Percentiles rank a stretch among this genome's conserved stretches.
Evolutionary conservation across 2,113 vertebrate species (phyloP).

Genomic region (Ailuropoda melanoleuca): DNA sequence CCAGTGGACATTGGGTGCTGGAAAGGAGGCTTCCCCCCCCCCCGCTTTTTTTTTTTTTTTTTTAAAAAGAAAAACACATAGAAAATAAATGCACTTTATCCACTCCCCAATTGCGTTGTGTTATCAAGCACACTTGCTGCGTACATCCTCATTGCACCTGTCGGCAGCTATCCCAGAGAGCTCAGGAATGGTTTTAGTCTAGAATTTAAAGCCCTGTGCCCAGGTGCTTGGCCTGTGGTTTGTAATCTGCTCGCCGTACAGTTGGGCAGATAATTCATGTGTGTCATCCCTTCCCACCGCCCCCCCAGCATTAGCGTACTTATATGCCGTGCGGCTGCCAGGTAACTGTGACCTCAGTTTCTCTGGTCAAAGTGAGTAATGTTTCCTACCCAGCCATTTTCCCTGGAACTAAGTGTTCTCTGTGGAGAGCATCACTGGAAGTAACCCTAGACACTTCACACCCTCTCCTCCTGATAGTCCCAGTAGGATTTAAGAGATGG

Average conservation of each 20-base stretch:
- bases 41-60: background rate
- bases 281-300: too few relatives aligned
- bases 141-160: background rate
- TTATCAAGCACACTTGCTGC: background rate
- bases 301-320: too few relatives aligned
- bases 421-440: background rate
- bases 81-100: slow-evolving; percentile 74
- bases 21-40: background rate
- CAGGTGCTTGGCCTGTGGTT: background rate
- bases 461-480: background rate
- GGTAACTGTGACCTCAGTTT: background rate
- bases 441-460: background rate
- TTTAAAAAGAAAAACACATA: background rate
- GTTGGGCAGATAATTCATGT: background rate
- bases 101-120: background rate
- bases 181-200: background rate
- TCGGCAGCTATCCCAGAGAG: background rate
- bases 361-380: background rate
- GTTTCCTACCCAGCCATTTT: background rate
- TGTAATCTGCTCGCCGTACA: background rate
- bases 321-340: background rate
- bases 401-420: background rate
- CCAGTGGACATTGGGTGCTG: background rate
- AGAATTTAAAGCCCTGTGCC: background rate
- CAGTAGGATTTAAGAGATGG: background rate